These are phyloP conservation scores for Chymomyza costata DNA, from an alignment of 1,140 invertebrate genomes.

Conservation along the genomic window DNA sequence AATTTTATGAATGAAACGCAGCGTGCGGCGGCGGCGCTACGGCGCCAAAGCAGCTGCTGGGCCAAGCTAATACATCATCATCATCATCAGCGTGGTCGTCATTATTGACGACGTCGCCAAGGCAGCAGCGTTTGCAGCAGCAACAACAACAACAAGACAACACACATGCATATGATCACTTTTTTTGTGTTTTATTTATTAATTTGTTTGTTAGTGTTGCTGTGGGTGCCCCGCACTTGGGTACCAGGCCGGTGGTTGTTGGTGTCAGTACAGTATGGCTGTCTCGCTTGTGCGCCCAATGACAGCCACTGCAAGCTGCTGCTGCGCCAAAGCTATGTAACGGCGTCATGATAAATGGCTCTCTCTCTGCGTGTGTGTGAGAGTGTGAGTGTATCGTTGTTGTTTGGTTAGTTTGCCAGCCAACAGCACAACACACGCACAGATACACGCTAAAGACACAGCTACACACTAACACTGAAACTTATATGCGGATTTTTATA, in stretches of 20 bases:
- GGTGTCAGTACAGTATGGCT: conserved; percentile 4
- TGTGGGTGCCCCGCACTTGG: background rate
- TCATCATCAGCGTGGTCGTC: background rate
- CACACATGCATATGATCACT: too few relatives aligned
- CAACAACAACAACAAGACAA: too few relatives aligned
- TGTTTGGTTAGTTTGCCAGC: conserved; percentile 1
- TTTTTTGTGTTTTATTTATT: too few relatives aligned
- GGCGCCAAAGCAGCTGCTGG: background rate
- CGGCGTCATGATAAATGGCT: conserved; percentile 41
- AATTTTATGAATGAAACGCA: conserved; percentile 46
- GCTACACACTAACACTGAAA: background rate
- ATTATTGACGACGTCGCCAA: background rate
- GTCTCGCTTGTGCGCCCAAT: conserved; percentile 18
- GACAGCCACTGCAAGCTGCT: background rate
- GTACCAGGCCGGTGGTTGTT: conserved; percentile 4
- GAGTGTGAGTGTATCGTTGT: conserved; percentile 4
- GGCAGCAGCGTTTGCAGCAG: too few relatives aligned
- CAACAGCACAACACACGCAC: background rate
- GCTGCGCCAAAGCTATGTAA: conserved; percentile 28
- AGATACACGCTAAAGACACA: background rate
- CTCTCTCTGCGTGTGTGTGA: conserved; percentile 13
- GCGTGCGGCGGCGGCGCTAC: background rate
- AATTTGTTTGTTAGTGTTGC: background rate
- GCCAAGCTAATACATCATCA: background rate
- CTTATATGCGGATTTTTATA: background rate